Evolutionary conservation across 2,888 invertebrate species (phyloP).

Genomic region (Brassicogethes aeneus): DNA sequence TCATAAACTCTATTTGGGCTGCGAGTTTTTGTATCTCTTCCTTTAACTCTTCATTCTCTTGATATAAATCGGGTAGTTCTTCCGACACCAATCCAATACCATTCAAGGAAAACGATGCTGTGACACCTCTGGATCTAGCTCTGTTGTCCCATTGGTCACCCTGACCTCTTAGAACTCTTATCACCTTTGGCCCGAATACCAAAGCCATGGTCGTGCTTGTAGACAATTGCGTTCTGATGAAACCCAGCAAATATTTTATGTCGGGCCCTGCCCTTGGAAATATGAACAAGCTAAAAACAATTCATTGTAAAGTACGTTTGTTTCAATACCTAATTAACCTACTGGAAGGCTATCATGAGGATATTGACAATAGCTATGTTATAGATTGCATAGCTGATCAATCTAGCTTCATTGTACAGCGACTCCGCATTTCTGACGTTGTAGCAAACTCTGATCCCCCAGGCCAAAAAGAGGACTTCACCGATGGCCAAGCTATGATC

Average conservation of each 20-base stretch:
- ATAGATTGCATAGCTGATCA: slow-evolving; percentile 91
- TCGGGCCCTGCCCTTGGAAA: slow-evolving; percentile 84
- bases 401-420: slow-evolving; percentile 84
- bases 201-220: slow-evolving; percentile 79
- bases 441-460: slow-evolving; percentile 81
- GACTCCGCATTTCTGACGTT: slow-evolving; percentile 86
- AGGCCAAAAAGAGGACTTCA: slow-evolving; percentile 70
- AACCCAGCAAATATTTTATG: slow-evolving; percentile 84
- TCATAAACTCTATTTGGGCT: slow-evolving; percentile 88
- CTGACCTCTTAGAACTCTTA: slow-evolving; percentile 73
- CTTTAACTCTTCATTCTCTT: slow-evolving; percentile 88
- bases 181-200: slow-evolving; percentile 79
- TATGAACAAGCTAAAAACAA: slow-evolving; percentile 61
- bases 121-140: slow-evolving; percentile 72
- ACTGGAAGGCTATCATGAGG: slow-evolving; percentile 90
- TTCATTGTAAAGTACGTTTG: too few species aligned
- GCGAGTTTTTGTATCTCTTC: slow-evolving; percentile 88
- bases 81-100: slow-evolving; percentile 79
- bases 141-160: slow-evolving; percentile 87
- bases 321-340: slow-evolving; percentile 47
- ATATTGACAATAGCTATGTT: slow-evolving; percentile 90
- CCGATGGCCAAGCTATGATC: slow-evolving; percentile 88
- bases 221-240: slow-evolving; percentile 84
- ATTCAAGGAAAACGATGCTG: slow-evolving; percentile 78
- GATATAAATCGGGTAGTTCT: slow-evolving; percentile 76